phyloP scores from a whole-genome alignment of 2,797 vertebrate species.

The Phoeniculus purpureus region DNA sequence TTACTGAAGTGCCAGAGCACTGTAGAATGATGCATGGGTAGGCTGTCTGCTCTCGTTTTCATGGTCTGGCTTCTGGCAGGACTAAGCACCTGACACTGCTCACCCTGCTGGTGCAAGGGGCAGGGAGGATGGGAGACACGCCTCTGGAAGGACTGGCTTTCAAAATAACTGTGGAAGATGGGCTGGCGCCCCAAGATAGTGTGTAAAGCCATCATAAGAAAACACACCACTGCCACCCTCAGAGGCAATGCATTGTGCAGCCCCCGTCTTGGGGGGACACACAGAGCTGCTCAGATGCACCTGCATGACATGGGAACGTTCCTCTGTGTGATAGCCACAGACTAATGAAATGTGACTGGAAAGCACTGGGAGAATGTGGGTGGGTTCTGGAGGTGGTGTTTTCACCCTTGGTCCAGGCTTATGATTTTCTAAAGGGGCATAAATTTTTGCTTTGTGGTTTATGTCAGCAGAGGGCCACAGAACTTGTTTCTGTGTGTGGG shows the following conservation, averaged over 20 bases:
- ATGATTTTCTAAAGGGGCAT: neutral
- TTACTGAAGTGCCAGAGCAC: no score
- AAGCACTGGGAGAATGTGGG: neutral
- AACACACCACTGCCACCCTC: fast-evolving
- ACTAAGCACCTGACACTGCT: no score
- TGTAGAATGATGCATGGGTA: no score
- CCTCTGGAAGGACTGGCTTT: neutral
- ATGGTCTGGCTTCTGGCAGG: no score
- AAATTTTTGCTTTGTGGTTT: neutral
- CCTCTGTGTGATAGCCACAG: neutral
- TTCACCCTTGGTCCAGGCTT: neutral
- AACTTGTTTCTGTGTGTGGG: neutral
- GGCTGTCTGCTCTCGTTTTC: no score
- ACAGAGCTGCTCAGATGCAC: fast-evolving
- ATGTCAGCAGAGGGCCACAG: neutral
- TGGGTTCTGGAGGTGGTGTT: neutral
- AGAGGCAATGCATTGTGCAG: fast-evolving
- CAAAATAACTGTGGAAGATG: neutral
- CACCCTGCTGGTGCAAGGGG: neutral
- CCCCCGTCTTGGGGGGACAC: fast-evolving
- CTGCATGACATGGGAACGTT: fast-evolving
- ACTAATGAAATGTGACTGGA: neutral
- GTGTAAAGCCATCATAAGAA: neutral
- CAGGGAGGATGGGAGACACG: neutral
- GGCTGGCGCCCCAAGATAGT: fast-evolving